phyloP scores from a whole-genome alignment of 2,888 invertebrate species.

The Marasmarcha lunaedactyla region DNA sequence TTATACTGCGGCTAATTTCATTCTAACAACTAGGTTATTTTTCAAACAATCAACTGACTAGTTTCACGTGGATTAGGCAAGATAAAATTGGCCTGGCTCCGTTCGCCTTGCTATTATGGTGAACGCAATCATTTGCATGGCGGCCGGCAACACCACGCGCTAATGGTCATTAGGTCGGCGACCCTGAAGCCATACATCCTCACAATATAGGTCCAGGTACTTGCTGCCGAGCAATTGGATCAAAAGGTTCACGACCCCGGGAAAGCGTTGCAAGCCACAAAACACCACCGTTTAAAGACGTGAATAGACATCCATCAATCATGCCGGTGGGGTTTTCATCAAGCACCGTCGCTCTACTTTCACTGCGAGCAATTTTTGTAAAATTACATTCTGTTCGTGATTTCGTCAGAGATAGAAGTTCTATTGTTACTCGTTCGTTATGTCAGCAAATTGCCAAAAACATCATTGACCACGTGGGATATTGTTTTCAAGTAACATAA shows the following conservation, averaged over 20 bases:
- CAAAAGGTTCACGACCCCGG: neutral
- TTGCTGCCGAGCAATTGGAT: neutral
- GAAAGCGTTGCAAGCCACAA: constrained; percentile 4
- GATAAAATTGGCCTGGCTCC: too few relatives aligned
- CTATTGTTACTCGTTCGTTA: too few relatives aligned
- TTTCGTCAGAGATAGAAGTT: neutral
- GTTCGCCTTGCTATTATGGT: too few relatives aligned
- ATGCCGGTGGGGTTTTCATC: constrained; percentile 13
- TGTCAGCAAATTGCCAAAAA: too few relatives aligned
- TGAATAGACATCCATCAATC: constrained; percentile 52
- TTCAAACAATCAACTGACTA: too few relatives aligned
- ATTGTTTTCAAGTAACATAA: too few relatives aligned
- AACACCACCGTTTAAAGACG: constrained; percentile 12
- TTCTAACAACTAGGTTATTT: too few relatives aligned
- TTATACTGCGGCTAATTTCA: too few relatives aligned
- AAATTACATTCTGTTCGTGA: neutral
- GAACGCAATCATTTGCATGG: too few relatives aligned
- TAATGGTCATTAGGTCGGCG: neutral
- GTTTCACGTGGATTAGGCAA: too few relatives aligned
- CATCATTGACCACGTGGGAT: too few relatives aligned
- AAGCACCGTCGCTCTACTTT: neutral
- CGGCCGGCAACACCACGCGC: too few relatives aligned
- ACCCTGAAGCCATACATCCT: constrained; percentile 1
- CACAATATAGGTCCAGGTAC: neutral
- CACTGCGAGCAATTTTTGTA: neutral